These are phyloP conservation scores for Anthrax anthrax DNA, from an alignment of 2,888 invertebrate species.

Conservation along the genomic window DNA sequence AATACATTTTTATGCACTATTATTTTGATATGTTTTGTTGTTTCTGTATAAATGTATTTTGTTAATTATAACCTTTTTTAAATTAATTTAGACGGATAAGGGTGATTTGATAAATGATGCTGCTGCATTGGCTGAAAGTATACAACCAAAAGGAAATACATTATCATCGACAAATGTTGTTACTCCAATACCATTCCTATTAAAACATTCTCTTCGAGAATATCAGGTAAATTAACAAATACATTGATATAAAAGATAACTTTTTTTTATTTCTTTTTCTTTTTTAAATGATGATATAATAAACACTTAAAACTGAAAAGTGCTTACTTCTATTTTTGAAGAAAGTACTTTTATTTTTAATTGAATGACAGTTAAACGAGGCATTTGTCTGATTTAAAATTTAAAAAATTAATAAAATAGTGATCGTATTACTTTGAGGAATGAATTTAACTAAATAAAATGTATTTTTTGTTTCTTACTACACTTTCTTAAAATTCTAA, in stretches of 20 bases:
- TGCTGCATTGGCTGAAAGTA: slow-evolving; percentile 84
- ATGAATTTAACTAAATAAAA: no score
- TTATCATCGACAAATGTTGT: slow-evolving; percentile 86
- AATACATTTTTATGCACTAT: background rate
- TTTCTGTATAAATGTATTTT: no score
- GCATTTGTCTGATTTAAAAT: slow-evolving; percentile 8
- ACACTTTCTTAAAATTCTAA: background rate
- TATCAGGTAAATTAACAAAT: slow-evolving; percentile 42
- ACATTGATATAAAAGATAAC: background rate
- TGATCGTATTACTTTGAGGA: no score
- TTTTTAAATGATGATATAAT: slow-evolving; percentile 1
- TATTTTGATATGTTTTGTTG: no score
- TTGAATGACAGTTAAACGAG: slow-evolving; percentile 2
- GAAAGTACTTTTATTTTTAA: slow-evolving; percentile 1
- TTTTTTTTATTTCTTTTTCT: background rate
- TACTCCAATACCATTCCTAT: slow-evolving; percentile 82
- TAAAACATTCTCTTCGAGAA: slow-evolving; percentile 81
- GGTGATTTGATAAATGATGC: slow-evolving; percentile 78
- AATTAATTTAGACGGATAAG: slow-evolving; percentile 27
- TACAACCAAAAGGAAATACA: slow-evolving; percentile 97
- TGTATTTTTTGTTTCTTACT: background rate
- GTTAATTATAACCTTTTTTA: no score
- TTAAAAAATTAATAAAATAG: no score
- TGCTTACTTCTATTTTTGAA: slow-evolving; percentile 6
- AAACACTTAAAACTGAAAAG: slow-evolving; percentile 4